Evolutionary conservation across 2,797 vertebrate species (phyloP), one percentile per base, ranked within the genome.

Genomic region (Neostethus bicornis): DNA sequence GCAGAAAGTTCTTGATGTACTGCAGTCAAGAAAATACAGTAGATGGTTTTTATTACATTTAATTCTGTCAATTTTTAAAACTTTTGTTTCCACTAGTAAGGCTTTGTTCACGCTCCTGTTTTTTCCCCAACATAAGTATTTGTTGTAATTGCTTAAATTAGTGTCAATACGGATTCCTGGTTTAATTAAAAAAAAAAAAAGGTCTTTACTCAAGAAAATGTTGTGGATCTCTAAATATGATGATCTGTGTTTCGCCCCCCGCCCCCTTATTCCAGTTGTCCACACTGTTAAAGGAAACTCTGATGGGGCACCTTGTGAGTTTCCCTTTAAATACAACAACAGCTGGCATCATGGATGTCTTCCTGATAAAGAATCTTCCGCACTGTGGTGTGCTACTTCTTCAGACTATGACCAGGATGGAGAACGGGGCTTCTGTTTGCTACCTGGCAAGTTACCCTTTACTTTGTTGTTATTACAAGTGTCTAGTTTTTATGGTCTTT

Each of bases 291-390:
- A 79, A 29, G 95, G 95, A n/a, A 97, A 95, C 80, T 91, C 95
- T 19, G 89, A 88, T 0, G 96, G 96, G 11, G 83, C 58, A 20
- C 93, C 94, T 34, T 99, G 97, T 58, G 91, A 90, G 13, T 97
- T 98, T 60, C 97, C 97, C 16, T 99, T 98, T 81, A 88, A 92
- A 25, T 74, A 89, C 72, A 89, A 93, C 2, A 69, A 83, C 32
- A 92, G 53, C 0, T 98, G 95, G 97, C 77, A 95, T 75, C 93
- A 98, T n/a, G 89, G 89, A 6, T 99, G 97, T 43, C 66, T 96
- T 70, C 74, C 62, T 13, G 88, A 91, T 9, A 4, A 1, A 0
- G 70, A 60, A 20, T 7, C 12, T 4, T 64, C 66, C 0, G 35
- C 25, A 2, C 56, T 81, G 14, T 97, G 96, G 96, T 99, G 97